Conservation (phyloP, 2,797 vertebrate genomes). For the Eremophila alpestris region DNA sequence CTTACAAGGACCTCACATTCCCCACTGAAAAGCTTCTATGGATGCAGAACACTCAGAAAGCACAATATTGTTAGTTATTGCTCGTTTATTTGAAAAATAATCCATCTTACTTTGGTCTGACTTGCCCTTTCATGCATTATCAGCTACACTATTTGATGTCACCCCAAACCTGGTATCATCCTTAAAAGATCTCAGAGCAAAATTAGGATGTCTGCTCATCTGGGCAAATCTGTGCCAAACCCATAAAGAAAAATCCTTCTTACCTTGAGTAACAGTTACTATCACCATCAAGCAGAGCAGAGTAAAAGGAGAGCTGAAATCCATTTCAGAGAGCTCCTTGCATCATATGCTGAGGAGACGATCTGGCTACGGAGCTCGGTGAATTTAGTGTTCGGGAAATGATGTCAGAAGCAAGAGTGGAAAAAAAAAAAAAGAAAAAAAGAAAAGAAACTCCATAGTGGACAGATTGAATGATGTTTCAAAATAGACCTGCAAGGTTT, state of each 20-base stretch:
- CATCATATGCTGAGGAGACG: slow-evolving; percentile 49
- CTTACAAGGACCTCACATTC: background rate
- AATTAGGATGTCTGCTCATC: slow-evolving; percentile 13
- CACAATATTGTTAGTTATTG: background rate
- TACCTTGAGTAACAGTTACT: slow-evolving; percentile 61
- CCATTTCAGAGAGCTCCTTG: slow-evolving; percentile 69
- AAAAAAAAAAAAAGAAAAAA: background rate
- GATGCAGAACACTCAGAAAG: background rate
- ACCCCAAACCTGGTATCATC: background rate
- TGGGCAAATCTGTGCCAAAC: slow-evolving; percentile 1
- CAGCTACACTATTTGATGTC: background rate
- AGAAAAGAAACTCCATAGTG: slow-evolving; percentile 50
- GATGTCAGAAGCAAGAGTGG: slow-evolving; percentile 66
- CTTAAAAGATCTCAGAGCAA: slow-evolving; percentile 6
- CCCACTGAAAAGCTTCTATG: background rate
- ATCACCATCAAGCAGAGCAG: slow-evolving; percentile 53
- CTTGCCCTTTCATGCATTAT: slow-evolving; percentile 34
- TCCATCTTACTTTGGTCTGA: slow-evolving; percentile 8
- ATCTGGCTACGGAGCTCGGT: slow-evolving; percentile 53
- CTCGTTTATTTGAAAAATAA: background rate
- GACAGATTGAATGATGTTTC: slow-evolving; percentile 57
- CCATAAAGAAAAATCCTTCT: slow-evolving; percentile 57
- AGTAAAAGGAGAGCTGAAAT: slow-evolving; percentile 49
- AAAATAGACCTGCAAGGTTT: slow-evolving; percentile 63
- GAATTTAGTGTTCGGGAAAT: slow-evolving; percentile 62